Evolutionary conservation across 2,888 invertebrate species (phyloP), one percentile per base, ranked within the genome.

Genomic region (Cordylochernes scorpioides): DNA sequence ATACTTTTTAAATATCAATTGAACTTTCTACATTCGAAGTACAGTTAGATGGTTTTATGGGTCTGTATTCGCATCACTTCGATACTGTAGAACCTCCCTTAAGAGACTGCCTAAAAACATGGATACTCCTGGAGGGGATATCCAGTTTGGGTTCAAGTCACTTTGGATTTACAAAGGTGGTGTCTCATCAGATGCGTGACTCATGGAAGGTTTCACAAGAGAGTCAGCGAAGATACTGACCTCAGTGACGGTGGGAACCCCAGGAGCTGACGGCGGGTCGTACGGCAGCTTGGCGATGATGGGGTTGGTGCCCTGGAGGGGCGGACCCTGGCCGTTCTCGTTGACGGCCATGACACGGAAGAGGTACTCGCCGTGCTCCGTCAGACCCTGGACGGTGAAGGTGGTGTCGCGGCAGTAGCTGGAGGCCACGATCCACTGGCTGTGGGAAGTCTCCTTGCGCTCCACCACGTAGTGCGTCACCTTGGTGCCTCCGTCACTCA

Each of bases 271-370:
- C 31, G 94, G 94, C 25, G 77, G 74, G 58, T 91, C 37, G 50
- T 68, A 77, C 34, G 72, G 72, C 46, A 71, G 65, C 54, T 75
- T 71, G 38, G 94, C 91, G 53, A 74, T 66, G 32, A 94, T 70
- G 5, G 88, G 78, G 53, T 73, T 84, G 16, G 66, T 63, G 5
- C 82, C 82, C 45, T 78, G 74, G 26, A 94, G 59, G 5, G 84
- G 71, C 13, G 19, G 72, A 43, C 91, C 88, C 53, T 75, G 71
- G 13, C 97, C 97, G 36, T 58, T 58, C 39, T 86, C 88, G 53
- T 97, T 97, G 22, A 80, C 82, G 3, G 97, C 97, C 62, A 82
- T 77, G 6, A 97, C 73, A 43, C 94, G 66, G 64, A 97, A 97
- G 49, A 84, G 63, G 49, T 99, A 99, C 57, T 94, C 91, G 49